A percentile compares a stretch with the other conserved stretches of the same genome.
Conservation (phyloP, 1,140 invertebrate species). For the Drepana arcuata region DNA sequence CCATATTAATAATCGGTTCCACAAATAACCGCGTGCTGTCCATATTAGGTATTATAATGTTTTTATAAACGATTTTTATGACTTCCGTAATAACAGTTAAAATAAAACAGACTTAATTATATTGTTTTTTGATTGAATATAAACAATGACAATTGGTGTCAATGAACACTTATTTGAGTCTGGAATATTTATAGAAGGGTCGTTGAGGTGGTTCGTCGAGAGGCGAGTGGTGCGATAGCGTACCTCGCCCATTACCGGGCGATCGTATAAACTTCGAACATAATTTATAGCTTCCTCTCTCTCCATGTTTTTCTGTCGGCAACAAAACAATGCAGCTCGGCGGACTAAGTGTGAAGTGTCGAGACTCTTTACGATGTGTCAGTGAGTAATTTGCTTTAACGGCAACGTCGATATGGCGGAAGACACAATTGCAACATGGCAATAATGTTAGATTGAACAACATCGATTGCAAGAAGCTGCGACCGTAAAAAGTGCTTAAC, state of each 20-base stretch:
- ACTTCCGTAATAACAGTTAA: too few relatives aligned
- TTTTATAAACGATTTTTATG: too few relatives aligned
- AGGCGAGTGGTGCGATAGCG: slow-evolving; percentile 21
- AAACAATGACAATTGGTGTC: too few relatives aligned
- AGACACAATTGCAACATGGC: slow-evolving; percentile 9
- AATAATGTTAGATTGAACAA: slow-evolving; percentile 6
- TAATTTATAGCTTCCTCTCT: slow-evolving; percentile 66
- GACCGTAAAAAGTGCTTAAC: too few relatives aligned
- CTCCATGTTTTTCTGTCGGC: slow-evolving; percentile 57
- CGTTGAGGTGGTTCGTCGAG: slow-evolving; percentile 3
- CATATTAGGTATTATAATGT: too few relatives aligned
- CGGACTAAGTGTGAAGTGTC: slow-evolving; percentile 30
- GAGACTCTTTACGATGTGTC: slow-evolving; percentile 52
- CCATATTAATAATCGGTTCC: too few relatives aligned
- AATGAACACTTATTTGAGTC: too few relatives aligned
- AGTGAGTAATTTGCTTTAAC: slow-evolving; percentile 43
- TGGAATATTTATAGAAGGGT: slow-evolving; percentile 9
- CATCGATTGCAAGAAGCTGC: too few relatives aligned
- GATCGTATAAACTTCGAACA: slow-evolving; percentile 63
- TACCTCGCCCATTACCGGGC: slow-evolving; percentile 39
- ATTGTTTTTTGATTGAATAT: too few relatives aligned
- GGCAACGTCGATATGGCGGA: slow-evolving; percentile 15
- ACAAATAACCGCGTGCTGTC: too few relatives aligned
- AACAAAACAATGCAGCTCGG: slow-evolving; percentile 48
- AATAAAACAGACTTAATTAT: too few relatives aligned